Percentiles rank a stretch among this genome's conserved stretches.
Evolutionary conservation across 2,797 vertebrate species (phyloP).

Genomic region (Chrysocyon brachyurus): DNA sequence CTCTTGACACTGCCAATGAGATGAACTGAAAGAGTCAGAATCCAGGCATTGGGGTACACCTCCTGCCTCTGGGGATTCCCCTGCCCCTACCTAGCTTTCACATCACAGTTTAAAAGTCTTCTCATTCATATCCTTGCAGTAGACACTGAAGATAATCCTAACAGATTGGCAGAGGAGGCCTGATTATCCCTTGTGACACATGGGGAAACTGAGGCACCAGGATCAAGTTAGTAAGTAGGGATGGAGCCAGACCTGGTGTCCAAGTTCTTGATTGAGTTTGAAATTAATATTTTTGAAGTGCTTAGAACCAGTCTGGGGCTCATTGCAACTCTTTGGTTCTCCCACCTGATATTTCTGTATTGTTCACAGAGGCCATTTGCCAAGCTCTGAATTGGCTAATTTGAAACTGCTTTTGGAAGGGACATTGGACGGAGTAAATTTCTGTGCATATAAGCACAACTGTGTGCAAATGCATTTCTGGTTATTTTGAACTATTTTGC

Average conservation of each 20-base stretch:
- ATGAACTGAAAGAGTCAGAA: neutral
- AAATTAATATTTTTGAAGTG: neutral
- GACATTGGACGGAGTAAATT: neutral
- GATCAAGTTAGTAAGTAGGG: neutral
- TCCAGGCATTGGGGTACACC: no score
- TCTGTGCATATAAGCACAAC: constrained; percentile 7
- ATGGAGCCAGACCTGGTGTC: neutral
- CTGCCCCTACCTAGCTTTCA: neutral
- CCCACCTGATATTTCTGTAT: neutral
- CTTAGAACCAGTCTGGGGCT: neutral
- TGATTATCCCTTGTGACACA: neutral
- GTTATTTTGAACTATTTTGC: constrained; percentile 70
- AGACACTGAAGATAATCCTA: neutral
- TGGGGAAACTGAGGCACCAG: neutral
- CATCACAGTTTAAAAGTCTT: neutral
- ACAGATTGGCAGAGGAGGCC: neutral
- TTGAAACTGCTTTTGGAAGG: constrained; percentile 31
- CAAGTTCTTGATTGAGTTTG: neutral
- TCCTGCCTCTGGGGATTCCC: neutral
- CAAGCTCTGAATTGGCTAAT: neutral
- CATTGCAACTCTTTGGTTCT: neutral
- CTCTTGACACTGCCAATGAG: neutral
- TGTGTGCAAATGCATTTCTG: constrained; percentile 61
- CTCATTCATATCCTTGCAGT: neutral
- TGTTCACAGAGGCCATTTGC: neutral